A percentile compares a stretch with the other conserved stretches of the same genome.
Evolutionary conservation across 1,140 invertebrate species (phyloP).

Genomic region (Adoxophyes honmai): DNA sequence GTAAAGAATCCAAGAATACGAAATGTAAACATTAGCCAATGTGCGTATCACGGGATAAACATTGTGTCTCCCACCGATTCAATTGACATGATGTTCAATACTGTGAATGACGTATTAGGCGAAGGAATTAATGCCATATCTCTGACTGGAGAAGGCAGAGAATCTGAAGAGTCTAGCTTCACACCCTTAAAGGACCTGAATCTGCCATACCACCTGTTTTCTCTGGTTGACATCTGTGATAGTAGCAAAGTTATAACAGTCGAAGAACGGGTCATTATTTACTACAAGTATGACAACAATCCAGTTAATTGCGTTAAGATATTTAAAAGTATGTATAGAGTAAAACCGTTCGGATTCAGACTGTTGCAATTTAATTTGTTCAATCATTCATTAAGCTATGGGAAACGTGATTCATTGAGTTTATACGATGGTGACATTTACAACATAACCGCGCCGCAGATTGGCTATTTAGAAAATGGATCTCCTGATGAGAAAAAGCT

Average conservation of each 20-base stretch:
- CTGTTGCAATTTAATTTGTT: constrained; percentile 96
- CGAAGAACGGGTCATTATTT: constrained; percentile 93
- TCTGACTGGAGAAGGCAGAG: constrained; percentile 94
- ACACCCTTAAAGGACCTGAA: constrained; percentile 89
- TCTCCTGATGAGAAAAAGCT: constrained; percentile 85
- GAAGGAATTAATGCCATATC: constrained; percentile 93
- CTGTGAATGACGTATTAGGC: constrained; percentile 90
- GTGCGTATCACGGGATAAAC: constrained; percentile 95
- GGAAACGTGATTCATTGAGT: constrained; percentile 89
- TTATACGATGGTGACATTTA: constrained; percentile 96
- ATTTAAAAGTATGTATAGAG: constrained; percentile 89
- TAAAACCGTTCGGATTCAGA: constrained; percentile 93
- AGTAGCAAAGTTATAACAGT: constrained; percentile 93
- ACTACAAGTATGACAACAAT: constrained; percentile 98
- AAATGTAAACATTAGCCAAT: constrained; percentile 89
- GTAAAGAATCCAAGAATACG: constrained; percentile 89
- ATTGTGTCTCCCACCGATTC: constrained; percentile 92
- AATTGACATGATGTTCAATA: constrained; percentile 83
- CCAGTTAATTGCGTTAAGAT: constrained; percentile 99
- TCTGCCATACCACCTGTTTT: constrained; percentile 96
- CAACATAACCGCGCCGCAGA: constrained; percentile 85
- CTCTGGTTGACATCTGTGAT: constrained; percentile 97
- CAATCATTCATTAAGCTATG: constrained; percentile 90
- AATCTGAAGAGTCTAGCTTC: constrained; percentile 91
- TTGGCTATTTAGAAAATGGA: constrained; percentile 85